Evolutionary conservation across 2,113 vertebrate species (phyloP), one percentile per base, ranked within the genome.

Genomic region (Condylura cristata): DNA sequence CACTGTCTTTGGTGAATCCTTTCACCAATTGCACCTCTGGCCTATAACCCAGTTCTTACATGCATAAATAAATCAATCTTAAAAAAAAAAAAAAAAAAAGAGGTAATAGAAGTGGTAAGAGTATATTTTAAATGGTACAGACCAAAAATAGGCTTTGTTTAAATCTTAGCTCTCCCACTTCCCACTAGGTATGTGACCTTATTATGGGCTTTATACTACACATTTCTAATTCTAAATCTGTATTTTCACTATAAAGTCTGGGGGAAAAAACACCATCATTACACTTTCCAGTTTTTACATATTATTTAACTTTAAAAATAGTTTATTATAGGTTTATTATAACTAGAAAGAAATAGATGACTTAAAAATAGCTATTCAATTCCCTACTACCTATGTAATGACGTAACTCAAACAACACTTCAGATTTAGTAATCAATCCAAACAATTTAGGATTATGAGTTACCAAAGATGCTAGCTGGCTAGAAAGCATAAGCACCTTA

Each of bases 401-500:
- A 41, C 34, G 20, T 58, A 58, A 75, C 17, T 32, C 32, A 70
- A 79, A 80, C 5, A 97, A 86, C 0, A 1, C 5, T 89, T 91
- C 32, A 39, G 24, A 85, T 16, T 93, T 79, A 66, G 26, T 58
- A 91, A 74, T 9, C 1, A 0, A 0, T 37, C 66, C 17, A 89
- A 78, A 4, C 8, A 8, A 76, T 80, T 46, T 72, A 86, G 48
- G 80, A 89, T 1, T 32, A 11, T 28, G 71, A n/a, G 2, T 63
- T 76, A 72, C 81, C 79, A 86, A 18, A 93, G 89, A 53, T 11
- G 60, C 66, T n/a, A 79, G 48, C 30, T 84, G 90, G 89, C 32
- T 65, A 91, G 65, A 12, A 95, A 44, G 0, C 0, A n/a, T 30
- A 39, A 84, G 7, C 97, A 99, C 99, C 98, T 99, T 99, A 96